A percentile compares a stretch with the other conserved stretches of the same genome.
Evolutionary conservation across 2,888 invertebrate genomes (phyloP).

Genomic region (Ormyrus nitidulus): DNA sequence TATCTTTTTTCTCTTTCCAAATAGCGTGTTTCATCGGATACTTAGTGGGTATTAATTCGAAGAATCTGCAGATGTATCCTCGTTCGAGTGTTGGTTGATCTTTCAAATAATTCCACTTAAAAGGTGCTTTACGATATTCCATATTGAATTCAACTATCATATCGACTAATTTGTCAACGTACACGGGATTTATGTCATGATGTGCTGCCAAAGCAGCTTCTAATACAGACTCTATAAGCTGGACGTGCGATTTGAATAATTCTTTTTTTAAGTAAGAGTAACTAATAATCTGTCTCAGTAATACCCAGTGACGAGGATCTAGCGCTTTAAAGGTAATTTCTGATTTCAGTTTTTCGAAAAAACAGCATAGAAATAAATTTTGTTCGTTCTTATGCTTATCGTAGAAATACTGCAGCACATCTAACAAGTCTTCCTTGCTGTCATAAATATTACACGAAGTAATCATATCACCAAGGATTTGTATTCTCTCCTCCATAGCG

Average conservation of each 20-base stretch:
- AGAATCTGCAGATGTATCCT: constrained; percentile 20
- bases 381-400: constrained; percentile 69
- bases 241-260: constrained; percentile 10
- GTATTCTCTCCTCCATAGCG: not conserved
- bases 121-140: not conserved
- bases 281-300: constrained; percentile 64
- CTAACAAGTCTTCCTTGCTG: constrained; percentile 63
- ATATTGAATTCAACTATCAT: constrained; percentile 21
- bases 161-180: constrained; percentile 2
- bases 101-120: constrained; percentile 9
- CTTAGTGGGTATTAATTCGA: not conserved
- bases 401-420: constrained; percentile 63
- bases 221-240: constrained; percentile 4
- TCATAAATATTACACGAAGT: constrained; percentile 67
- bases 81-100: not conserved
- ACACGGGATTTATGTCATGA: not conserved
- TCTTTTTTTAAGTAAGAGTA: constrained; percentile 54
- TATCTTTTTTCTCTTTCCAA: constrained; percentile 17
- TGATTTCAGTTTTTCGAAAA: not conserved
- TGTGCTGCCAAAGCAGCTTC: not conserved
- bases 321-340: constrained; percentile 60
- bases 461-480: constrained; percentile 61
- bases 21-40: constrained; percentile 17
- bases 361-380: not conserved
- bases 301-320: constrained; percentile 61